Percentiles rank a stretch among this genome's conserved stretches.
These are phyloP conservation scores for Cyanistes caeruleus DNA, from an alignment of 2,113 vertebrate species.

Conservation along the genomic window DNA sequence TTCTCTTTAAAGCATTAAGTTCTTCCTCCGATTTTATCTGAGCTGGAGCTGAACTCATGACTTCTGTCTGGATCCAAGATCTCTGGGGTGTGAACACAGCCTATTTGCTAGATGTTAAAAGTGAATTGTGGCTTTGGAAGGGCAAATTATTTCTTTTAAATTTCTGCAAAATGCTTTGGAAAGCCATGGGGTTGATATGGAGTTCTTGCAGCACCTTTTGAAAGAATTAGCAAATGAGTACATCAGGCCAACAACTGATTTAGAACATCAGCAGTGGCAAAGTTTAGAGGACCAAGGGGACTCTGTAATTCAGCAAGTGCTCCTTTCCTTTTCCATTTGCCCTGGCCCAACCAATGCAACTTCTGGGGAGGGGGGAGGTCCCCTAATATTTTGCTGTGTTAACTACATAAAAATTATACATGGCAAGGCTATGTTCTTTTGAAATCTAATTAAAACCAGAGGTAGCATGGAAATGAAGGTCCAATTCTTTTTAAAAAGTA, in stretches of 20 bases:
- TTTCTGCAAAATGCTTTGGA: neutral
- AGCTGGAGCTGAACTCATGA: neutral
- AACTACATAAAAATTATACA: neutral
- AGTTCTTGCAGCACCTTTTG: neutral
- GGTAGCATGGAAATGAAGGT: neutral
- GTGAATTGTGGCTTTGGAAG: neutral
- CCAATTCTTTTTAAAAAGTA: neutral
- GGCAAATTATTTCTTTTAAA: neutral
- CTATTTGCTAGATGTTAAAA: neutral
- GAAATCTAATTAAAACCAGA: neutral
- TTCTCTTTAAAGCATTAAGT: neutral
- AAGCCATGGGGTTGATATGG: neutral
- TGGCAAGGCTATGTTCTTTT: neutral
- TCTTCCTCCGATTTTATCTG: neutral
- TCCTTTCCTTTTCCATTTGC: neutral
- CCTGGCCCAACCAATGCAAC: neutral
- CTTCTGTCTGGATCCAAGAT: neutral
- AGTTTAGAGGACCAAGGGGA: neutral
- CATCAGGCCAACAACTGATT: neutral
- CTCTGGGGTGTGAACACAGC: neutral
- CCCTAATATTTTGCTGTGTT: neutral
- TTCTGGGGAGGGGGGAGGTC: rapidly evolving
- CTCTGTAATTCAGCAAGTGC: neutral
- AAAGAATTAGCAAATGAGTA: neutral
- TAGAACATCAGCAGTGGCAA: neutral